Percentiles rank a stretch among this genome's conserved stretches.
Conservation (phyloP, 92 coral and sea anemone species). For the Siderastrea siderea region DNA sequence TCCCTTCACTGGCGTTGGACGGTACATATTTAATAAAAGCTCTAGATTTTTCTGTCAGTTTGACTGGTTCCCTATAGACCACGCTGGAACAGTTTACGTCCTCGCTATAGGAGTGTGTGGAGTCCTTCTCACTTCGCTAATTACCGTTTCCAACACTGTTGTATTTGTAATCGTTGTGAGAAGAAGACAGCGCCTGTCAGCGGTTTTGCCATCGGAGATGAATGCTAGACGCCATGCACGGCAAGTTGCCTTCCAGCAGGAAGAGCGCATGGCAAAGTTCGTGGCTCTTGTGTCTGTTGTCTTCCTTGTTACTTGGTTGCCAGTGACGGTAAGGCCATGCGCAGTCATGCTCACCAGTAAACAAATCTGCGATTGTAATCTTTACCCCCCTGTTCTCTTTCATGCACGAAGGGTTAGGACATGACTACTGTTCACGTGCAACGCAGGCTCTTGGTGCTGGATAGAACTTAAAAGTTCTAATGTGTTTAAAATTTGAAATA, state of each 20-base stretch:
- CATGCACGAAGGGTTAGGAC: no score
- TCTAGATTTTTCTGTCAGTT: constrained; percentile 59
- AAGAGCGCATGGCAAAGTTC: constrained; percentile 79
- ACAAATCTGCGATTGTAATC: background rate
- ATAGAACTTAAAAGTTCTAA: no score
- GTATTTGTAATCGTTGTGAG: constrained; percentile 64
- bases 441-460: no score
- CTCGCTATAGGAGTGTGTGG: constrained; percentile 42
- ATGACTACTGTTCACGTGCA: no score
- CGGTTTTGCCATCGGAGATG: constrained; percentile 49
- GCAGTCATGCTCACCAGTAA: background rate
- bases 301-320: constrained; percentile 78
- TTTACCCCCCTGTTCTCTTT: no score
- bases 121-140: constrained; percentile 3
- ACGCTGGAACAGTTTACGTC: constrained; percentile 22
- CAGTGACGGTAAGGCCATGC: constrained; percentile 65
- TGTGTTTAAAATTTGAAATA: no score
- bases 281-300: constrained; percentile 69
- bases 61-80: constrained; percentile 51
- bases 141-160: constrained; percentile 58
- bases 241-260: constrained; percentile 60
- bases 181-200: constrained; percentile 37
- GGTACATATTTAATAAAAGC: constrained; percentile 40
- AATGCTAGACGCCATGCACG: constrained; percentile 22
- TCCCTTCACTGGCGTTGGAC: constrained; percentile 66